Conservation (phyloP, 2,113 vertebrate species). For the Kryptolebias marmoratus region DNA sequence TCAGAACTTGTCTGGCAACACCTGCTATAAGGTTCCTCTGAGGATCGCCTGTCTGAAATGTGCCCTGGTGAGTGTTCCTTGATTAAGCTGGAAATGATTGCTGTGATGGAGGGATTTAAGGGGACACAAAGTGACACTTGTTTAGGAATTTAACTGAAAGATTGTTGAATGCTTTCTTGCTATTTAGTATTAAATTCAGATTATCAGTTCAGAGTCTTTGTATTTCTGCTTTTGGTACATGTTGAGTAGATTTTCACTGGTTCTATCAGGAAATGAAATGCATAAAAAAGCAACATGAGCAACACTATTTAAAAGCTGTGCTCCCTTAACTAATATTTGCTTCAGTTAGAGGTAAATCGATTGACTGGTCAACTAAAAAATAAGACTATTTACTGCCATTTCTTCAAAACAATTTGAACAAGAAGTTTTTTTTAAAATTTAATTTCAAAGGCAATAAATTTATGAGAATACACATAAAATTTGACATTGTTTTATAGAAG, state of each 20-base stretch:
- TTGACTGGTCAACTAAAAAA: no score
- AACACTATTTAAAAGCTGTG: no score
- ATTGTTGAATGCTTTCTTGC: conserved; percentile 3
- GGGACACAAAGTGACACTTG: conserved; percentile 33
- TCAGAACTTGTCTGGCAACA: conserved; percentile 77
- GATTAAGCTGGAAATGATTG: conserved; percentile 52
- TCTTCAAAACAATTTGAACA: no score
- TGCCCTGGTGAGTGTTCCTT: conserved; percentile 57
- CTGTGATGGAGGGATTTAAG: conserved; percentile 43
- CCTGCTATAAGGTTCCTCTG: conserved; percentile 73
- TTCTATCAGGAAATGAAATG: no score
- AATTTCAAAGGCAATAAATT: not conserved
- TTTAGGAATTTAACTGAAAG: conserved; percentile 36
- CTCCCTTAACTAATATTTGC: no score
- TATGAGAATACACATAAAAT: not conserved
- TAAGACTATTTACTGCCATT: no score
- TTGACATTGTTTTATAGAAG: not conserved
- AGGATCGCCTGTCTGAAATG: conserved; percentile 67
- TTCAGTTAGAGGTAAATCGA: no score
- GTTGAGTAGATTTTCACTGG: not conserved
- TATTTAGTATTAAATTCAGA: no score
- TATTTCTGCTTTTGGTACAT: conserved; percentile 16
- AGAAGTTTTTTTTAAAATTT: no score
- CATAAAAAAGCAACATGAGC: no score
- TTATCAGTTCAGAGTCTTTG: conserved; percentile 28